A percentile compares a stretch with the other conserved stretches of the same genome.
Conservation (phyloP, 2,888 invertebrate genomes). For the Diarsia mendica region DNA sequence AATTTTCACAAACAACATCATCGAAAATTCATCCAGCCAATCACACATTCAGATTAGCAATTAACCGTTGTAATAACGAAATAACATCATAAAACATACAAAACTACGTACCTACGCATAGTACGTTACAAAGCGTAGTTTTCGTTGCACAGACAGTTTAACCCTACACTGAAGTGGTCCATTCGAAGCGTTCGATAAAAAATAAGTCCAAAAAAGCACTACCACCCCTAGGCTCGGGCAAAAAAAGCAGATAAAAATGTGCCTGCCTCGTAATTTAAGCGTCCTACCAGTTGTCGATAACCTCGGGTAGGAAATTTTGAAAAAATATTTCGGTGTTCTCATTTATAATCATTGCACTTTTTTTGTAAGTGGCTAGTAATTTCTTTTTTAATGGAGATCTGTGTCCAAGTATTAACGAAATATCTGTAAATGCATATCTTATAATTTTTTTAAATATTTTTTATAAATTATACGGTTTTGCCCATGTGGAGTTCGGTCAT, state of each 20-base stretch:
- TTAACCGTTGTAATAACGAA: conserved; percentile 54
- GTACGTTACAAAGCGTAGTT: conserved; percentile 65
- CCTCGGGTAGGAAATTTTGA: conserved; percentile 73
- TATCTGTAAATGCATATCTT: background rate
- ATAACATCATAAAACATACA: conserved; percentile 42
- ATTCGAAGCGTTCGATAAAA: conserved; percentile 79
- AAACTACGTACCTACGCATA: conserved; percentile 20
- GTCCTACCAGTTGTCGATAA: conserved; percentile 86
- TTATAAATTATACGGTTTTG: no score
- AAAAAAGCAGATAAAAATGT: conserved; percentile 87
- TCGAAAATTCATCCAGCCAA: conserved; percentile 41
- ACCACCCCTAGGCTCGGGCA: conserved; percentile 87
- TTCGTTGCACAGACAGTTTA: conserved; percentile 81
- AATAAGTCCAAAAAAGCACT: conserved; percentile 80
- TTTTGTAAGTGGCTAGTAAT: background rate
- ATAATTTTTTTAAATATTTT: no score
- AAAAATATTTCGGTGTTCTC: conserved; percentile 65
- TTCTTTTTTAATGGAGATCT: background rate
- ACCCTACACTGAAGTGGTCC: conserved; percentile 81
- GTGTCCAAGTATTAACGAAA: background rate
- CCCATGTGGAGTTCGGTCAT: no score
- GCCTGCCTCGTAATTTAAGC: conserved; percentile 88
- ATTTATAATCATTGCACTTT: conserved; percentile 54
- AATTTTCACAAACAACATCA: conserved; percentile 31
- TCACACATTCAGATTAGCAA: conserved; percentile 59